Evolutionary conservation across 2,113 vertebrate species (phyloP), one percentile per base, ranked within the genome.

Genomic region (Sinocyclocheilus grahami): DNA sequence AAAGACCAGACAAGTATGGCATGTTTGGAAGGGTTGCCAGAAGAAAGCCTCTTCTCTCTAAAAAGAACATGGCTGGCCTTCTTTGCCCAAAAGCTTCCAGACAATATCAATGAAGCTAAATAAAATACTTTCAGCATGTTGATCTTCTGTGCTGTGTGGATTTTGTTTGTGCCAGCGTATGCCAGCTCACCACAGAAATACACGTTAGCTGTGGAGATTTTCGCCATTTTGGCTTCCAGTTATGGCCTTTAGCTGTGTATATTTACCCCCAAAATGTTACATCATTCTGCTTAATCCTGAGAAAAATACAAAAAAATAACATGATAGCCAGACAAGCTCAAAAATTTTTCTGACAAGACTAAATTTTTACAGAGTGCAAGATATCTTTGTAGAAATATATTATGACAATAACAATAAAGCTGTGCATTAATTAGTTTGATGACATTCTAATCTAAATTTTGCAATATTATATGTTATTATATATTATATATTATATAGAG

Each of bases 81-180:
- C 67, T 78, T 88, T 65, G 90, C 90, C 13, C 78, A 87, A 48
- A 91, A 93, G 85, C 89, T 93, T 27, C 90, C 88, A 8, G 89
- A 91, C 42, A 90, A 87, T 79, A 92, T 93, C 79, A 94, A 94
- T 76, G 90, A 93, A 82, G 89, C 89, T 65, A 91, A 93, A 85
- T 89, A 90, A 71, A 93, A 92, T 88, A 89, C 92, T 39, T 93
- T 93, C 84, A 93, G 90, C 89, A 94, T 94, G 93, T 84, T 93
- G 77, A 92, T 93, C 79, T 91, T 93, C 85, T 93, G 88, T 53
- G 65, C 85, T 27, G 90, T 91, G 63, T 90, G 86, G 81, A 86
- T 91, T n/a, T 51, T 87, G 7, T 92, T 93, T 78, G 75, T 92
- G 27, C 90, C 91, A 0, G 87, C 88, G 1, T 91, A 88, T 5